Evolutionary conservation across 2,113 vertebrate species (phyloP).

Genomic region (Empidonax alnorum): DNA sequence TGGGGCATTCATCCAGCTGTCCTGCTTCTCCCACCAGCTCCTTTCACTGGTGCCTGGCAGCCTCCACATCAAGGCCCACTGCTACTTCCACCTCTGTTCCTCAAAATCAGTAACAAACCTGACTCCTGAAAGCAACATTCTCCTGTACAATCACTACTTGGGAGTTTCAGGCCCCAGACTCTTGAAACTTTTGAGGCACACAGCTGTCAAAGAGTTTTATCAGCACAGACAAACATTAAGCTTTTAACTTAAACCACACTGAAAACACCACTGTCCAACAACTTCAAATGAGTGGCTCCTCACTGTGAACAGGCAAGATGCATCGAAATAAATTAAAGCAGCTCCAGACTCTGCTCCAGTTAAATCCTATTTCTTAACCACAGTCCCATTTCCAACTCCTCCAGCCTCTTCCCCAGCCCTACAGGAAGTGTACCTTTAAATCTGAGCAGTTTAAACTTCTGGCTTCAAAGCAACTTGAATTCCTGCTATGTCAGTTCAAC

Average conservation of each 20-base stretch:
- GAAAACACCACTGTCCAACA: neutral
- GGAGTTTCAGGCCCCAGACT: neutral
- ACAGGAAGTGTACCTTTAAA: neutral
- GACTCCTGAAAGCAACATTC: neutral
- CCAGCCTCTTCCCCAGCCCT: neutral
- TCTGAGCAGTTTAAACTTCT: conserved; percentile 8
- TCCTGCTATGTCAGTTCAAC: conserved; percentile 35
- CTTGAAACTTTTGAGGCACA: neutral
- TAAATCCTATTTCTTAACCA: neutral
- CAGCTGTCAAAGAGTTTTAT: neutral
- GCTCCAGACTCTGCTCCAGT: fast-evolving
- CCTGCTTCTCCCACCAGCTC: neutral
- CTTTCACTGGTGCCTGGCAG: neutral
- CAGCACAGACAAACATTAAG: neutral
- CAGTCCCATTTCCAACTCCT: neutral
- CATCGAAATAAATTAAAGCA: neutral
- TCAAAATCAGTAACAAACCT: neutral
- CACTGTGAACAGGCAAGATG: neutral
- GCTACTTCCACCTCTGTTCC: neutral
- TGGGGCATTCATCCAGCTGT: neutral
- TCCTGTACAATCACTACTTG: neutral
- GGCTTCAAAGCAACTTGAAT: conserved; percentile 11
- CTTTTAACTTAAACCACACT: neutral
- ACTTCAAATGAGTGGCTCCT: neutral
- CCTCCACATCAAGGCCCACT: neutral